Conservation (phyloP, 2,797 vertebrate genomes). For the Heliangelus exortis region DNA sequence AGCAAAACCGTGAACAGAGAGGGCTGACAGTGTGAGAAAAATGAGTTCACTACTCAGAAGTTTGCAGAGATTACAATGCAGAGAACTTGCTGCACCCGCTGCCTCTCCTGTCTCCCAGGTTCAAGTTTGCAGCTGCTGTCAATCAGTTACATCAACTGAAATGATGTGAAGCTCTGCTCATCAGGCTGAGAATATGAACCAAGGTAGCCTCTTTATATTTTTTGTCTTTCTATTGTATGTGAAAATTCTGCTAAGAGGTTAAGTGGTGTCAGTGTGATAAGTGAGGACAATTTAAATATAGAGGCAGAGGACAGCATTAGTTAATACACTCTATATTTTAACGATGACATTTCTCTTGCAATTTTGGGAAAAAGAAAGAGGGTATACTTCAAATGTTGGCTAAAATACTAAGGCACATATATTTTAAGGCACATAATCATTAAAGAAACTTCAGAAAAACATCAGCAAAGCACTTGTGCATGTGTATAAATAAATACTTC, state of each 20-base stretch:
- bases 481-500: not conserved
- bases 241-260: conserved; percentile 10
- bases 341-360: not conserved
- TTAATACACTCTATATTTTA: not conserved
- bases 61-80: not conserved
- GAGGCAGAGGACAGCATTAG: not conserved
- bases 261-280: not conserved
- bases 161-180: not conserved
- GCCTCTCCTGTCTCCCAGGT: not conserved
- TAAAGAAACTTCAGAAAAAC: not conserved
- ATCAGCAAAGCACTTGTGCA: not conserved
- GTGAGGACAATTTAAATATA: not conserved
- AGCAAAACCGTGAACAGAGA: not conserved
- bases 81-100: not conserved
- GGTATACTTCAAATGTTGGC: not conserved
- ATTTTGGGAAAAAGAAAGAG: not conserved
- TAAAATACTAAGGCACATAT: not conserved
- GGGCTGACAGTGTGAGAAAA: not conserved
- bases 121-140: not conserved
- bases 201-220: not conserved
- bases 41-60: not conserved
- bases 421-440: not conserved
- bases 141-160: not conserved
- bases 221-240: not conserved
- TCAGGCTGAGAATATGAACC: not conserved